Conservation (phyloP, 2,113 vertebrate genomes). For the Oreochromis spilurus region DNA sequence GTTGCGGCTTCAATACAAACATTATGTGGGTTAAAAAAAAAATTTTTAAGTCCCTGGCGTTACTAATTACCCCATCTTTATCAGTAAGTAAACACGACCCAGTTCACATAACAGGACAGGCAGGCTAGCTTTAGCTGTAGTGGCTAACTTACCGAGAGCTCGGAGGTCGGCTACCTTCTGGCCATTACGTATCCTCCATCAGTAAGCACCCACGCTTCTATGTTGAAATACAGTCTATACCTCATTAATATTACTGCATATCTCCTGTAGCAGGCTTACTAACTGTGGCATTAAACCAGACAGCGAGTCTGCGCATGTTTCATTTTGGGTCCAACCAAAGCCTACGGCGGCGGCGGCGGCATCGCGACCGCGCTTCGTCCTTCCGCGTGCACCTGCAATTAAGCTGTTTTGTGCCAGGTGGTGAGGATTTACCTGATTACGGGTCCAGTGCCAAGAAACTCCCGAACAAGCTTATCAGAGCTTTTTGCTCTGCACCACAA, state of each 20-base stretch:
- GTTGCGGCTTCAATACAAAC: neutral
- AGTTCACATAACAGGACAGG: neutral
- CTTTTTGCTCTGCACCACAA: conserved; percentile 62
- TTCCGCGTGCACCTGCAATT: neutral
- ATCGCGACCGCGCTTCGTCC: neutral
- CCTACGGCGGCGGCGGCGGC: neutral
- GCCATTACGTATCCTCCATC: neutral
- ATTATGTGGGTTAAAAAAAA: neutral
- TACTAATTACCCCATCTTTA: neutral
- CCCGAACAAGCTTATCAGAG: conserved; percentile 74
- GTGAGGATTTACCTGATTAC: conserved; percentile 73
- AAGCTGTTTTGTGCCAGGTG: neutral
- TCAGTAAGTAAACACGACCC: neutral
- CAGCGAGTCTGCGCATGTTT: conserved; percentile 20
- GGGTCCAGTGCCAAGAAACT: conserved; percentile 75
- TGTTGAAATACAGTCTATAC: neutral
- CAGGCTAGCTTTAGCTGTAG: conserved; percentile 3
- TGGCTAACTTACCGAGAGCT: conserved; percentile 49
- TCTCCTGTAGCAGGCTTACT: neutral
- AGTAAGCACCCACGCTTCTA: neutral
- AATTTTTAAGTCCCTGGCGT: neutral
- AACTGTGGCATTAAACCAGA: neutral
- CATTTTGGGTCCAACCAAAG: neutral
- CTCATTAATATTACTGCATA: neutral
- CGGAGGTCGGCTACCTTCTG: neutral